Percentiles rank a stretch among this genome's conserved stretches.
Evolutionary conservation across 1,140 invertebrate species (phyloP).

Genomic region (Macrotrachela quadricornifera): DNA sequence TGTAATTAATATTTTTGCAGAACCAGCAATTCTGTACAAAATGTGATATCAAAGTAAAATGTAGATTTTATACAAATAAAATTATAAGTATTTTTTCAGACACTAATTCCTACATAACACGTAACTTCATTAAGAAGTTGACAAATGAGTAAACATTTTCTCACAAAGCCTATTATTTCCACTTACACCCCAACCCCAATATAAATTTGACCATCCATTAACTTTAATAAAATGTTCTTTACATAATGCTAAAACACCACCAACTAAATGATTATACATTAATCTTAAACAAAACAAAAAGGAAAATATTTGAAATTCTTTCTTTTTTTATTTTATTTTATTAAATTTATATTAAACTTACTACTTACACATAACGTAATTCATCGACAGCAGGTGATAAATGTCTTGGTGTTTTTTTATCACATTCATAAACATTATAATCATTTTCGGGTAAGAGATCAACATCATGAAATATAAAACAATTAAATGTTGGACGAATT

Average conservation of each 20-base stretch:
- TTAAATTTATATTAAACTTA: constrained; percentile 13
- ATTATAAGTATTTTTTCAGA: no score
- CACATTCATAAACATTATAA: constrained; percentile 23
- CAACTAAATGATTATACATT: constrained; percentile 65
- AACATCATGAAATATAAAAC: constrained; percentile 27
- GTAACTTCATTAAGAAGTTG: no score
- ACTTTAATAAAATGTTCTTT: constrained; percentile 43
- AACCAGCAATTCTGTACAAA: no score
- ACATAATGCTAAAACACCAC: constrained; percentile 38
- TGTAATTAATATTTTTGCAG: no score
- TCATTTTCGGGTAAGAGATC: constrained; percentile 24
- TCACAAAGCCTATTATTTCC: no score
- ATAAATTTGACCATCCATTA: constrained; percentile 77
- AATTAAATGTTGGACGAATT: constrained; percentile 11
- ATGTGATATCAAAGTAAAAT: no score
- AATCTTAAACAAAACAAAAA: constrained; percentile 38
- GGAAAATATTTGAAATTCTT: no score
- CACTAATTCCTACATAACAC: no score
- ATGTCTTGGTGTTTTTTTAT: constrained; percentile 17
- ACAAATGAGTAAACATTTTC: no score
- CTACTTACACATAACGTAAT: constrained; percentile 20
- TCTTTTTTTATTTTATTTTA: no score
- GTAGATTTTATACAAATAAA: no score
- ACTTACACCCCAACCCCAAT: constrained; percentile 49
- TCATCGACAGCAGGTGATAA: constrained; percentile 23